phyloP scores from a whole-genome alignment of 2,113 vertebrate genomes.

The Mobula birostris region DNA sequence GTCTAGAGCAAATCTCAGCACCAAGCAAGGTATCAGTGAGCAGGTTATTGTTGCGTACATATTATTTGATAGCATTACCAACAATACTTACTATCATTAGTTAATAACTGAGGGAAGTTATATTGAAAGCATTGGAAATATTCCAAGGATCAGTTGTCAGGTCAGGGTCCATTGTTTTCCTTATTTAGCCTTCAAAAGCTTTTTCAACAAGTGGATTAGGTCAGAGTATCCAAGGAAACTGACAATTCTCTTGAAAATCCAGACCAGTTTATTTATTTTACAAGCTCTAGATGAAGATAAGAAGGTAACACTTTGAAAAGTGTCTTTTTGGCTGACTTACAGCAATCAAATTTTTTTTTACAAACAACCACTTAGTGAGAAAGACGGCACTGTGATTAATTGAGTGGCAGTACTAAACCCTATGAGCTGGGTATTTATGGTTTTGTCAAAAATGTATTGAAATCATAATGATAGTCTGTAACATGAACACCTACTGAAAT shows the following conservation, averaged over 20 bases:
- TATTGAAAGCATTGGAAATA: too few relatives aligned
- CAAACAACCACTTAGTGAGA: not conserved
- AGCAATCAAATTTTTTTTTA: not conserved
- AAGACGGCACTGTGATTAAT: not conserved
- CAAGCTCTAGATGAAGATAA: not conserved
- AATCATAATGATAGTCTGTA: not conserved
- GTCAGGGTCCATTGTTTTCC: not conserved
- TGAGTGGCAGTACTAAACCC: not conserved
- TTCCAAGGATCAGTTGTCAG: too few relatives aligned
- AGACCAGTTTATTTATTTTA: too few relatives aligned
- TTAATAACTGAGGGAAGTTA: too few relatives aligned
- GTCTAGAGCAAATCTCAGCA: too few relatives aligned
- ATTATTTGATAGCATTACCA: too few relatives aligned
- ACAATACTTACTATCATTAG: too few relatives aligned
- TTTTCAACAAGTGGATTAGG: not conserved
- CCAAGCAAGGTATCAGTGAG: too few relatives aligned
- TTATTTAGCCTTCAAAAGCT: not conserved
- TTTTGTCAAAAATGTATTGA: not conserved
- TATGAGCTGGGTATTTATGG: not conserved
- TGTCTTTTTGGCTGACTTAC: not conserved
- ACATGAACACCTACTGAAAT: not conserved
- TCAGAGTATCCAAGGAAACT: not conserved
- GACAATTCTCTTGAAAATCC: too few relatives aligned
- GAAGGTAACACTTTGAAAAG: not conserved
- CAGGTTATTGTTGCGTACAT: too few relatives aligned